Conservation (phyloP, 2,113 vertebrate genomes). For the Stigmatopora nigra region DNA sequence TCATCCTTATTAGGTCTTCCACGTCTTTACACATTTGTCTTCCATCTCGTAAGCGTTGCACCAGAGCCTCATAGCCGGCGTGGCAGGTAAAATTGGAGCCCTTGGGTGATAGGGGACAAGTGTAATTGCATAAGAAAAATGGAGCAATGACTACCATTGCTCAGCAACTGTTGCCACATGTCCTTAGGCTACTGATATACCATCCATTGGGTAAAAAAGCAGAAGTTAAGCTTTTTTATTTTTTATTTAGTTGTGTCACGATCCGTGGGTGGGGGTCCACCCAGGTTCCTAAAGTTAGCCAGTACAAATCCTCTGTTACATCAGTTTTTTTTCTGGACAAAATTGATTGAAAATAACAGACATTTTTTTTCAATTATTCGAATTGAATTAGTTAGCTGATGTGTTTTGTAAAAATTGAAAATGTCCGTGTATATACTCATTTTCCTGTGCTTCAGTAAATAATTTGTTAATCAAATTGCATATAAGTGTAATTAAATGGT, state of each 20-base stretch:
- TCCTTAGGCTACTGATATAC: constrained; percentile 6
- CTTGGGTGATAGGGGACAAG: constrained; percentile 54
- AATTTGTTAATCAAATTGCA: too few relatives aligned
- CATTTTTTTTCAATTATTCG: neutral
- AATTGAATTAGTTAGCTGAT: neutral
- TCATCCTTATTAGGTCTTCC: constrained; percentile 88
- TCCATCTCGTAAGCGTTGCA: constrained; percentile 81
- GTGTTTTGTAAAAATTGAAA: neutral
- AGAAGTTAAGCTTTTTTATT: constrained; percentile 38
- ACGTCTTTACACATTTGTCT: constrained; percentile 89
- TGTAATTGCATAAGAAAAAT: neutral
- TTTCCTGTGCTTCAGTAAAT: neutral
- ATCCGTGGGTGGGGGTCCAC: too few relatives aligned
- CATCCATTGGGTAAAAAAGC: constrained; percentile 35
- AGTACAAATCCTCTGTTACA: neutral
- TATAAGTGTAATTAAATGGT: neutral
- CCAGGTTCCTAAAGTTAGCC: too few relatives aligned
- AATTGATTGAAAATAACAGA: neutral
- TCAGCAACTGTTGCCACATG: constrained; percentile 37
- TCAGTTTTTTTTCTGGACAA: neutral
- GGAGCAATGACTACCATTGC: constrained; percentile 7
- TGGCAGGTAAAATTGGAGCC: constrained; percentile 79
- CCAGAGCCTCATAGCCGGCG: constrained; percentile 76
- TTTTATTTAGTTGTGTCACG: too few relatives aligned
- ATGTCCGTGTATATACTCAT: neutral